Conservation (phyloP, 2,797 vertebrate species). For the Pangasius djambal region DNA sequence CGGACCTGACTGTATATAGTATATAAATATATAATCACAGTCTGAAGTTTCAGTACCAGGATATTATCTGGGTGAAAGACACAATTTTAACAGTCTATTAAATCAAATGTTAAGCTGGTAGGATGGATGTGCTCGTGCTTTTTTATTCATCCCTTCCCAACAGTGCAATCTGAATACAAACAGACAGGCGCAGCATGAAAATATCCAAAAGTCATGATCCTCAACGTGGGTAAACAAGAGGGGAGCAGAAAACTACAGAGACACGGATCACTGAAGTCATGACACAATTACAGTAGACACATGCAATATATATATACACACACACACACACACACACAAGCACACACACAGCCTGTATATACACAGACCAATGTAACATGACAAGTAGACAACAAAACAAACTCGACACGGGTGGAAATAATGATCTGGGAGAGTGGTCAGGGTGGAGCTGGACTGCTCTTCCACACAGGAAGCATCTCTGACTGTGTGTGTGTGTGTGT, state of each 20-base stretch:
- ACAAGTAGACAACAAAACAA: conserved; percentile 9
- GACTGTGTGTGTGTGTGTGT: conserved; percentile 4
- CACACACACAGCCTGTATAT: neutral
- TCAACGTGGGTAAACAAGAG: conserved; percentile 7
- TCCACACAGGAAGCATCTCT: neutral
- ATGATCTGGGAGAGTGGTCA: conserved; percentile 16
- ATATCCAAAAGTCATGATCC: conserved; percentile 6
- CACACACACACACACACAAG: neutral
- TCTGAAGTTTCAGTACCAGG: no score
- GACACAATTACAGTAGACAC: conserved; percentile 16
- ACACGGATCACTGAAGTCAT: neutral
- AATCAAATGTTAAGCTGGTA: neutral
- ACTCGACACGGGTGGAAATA: conserved; percentile 9
- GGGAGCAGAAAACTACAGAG: conserved; percentile 2
- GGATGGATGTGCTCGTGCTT: neutral
- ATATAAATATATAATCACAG: neutral
- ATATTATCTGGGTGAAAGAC: neutral
- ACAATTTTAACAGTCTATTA: neutral
- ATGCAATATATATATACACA: neutral
- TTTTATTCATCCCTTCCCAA: neutral
- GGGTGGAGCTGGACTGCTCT: conserved; percentile 19
- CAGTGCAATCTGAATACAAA: neutral
- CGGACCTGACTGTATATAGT: no score
- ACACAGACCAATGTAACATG: neutral
- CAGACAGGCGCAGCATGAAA: neutral